Percentiles rank a stretch among this genome's conserved stretches.
Evolutionary conservation across 2,113 vertebrate species (phyloP).

Genomic region (Colinus virginianus): DNA sequence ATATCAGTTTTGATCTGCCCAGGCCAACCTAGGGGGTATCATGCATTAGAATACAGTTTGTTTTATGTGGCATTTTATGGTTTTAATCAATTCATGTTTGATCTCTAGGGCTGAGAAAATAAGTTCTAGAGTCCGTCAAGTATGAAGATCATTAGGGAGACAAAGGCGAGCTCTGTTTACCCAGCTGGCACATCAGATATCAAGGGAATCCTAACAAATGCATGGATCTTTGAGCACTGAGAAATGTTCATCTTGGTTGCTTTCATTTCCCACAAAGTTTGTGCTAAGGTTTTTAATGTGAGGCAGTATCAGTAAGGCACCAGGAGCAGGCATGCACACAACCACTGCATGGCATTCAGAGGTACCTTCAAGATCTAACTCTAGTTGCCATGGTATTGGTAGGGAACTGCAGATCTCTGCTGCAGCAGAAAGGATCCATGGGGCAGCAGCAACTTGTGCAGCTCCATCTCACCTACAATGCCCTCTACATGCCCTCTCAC

Average conservation of each 20-base stretch:
- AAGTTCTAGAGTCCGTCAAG: background rate
- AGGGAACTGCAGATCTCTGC: background rate
- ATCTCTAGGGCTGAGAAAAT: background rate
- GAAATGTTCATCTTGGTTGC: background rate
- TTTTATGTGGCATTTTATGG: background rate
- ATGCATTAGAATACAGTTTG: background rate
- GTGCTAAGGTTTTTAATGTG: background rate
- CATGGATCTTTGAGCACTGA: rapidly evolving
- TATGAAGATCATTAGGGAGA: background rate
- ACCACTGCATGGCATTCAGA: background rate
- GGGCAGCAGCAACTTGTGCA: background rate
- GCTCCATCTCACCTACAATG: background rate
- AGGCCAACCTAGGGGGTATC: background rate
- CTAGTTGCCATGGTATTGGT: background rate
- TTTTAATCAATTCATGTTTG: background rate
- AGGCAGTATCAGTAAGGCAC: background rate
- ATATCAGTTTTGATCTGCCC: background rate
- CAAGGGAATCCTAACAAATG: background rate
- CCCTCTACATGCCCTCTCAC: background rate
- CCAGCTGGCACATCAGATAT: background rate
- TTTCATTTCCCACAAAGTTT: background rate
- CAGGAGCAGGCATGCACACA: background rate
- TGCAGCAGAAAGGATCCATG: background rate
- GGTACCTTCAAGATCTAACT: background rate
- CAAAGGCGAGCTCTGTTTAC: background rate